Conservation (phyloP, 2,888 invertebrate genomes). For the Leptinotarsa rubiginosa region DNA sequence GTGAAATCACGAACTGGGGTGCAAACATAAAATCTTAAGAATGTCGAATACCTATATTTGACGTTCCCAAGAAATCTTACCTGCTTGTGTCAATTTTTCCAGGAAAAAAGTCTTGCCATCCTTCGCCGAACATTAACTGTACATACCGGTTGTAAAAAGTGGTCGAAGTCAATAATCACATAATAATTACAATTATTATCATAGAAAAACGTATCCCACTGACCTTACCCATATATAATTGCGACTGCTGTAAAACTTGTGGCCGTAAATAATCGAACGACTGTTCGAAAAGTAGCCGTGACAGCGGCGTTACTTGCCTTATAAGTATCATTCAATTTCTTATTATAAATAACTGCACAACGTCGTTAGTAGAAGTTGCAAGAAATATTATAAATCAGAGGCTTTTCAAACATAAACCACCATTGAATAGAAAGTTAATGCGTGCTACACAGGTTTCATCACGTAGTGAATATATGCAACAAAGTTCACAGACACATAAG, state of each 20-base stretch:
- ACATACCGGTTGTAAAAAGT: neutral
- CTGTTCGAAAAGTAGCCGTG: conserved; percentile 25
- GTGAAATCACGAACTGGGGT: neutral
- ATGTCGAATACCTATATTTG: conserved; percentile 2
- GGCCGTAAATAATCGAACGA: conserved; percentile 23
- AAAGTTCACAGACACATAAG: neutral
- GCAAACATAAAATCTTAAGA: neutral
- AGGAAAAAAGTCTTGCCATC: neutral
- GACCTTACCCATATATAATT: conserved; percentile 25
- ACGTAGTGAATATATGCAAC: neutral
- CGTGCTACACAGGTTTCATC: neutral
- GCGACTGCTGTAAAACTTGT: conserved; percentile 9
- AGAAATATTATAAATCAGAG: conserved; percentile 24
- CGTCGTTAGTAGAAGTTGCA: neutral
- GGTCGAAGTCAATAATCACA: conserved; percentile 17
- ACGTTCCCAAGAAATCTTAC: neutral
- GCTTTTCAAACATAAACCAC: conserved; percentile 21
- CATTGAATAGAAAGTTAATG: conserved; percentile 15
- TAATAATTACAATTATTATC: neutral
- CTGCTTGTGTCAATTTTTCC: conserved; percentile 5
- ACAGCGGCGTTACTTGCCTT: conserved; percentile 22
- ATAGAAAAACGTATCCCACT: conserved; percentile 25
- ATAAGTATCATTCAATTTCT: conserved; percentile 20
- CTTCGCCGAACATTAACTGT: conserved; percentile 6
- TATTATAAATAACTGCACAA: conserved; percentile 25